A percentile compares a stretch with the other conserved stretches of the same genome.
Conservation (phyloP, 2,797 vertebrate genomes). For the Macrochelys suwanniensis region DNA sequence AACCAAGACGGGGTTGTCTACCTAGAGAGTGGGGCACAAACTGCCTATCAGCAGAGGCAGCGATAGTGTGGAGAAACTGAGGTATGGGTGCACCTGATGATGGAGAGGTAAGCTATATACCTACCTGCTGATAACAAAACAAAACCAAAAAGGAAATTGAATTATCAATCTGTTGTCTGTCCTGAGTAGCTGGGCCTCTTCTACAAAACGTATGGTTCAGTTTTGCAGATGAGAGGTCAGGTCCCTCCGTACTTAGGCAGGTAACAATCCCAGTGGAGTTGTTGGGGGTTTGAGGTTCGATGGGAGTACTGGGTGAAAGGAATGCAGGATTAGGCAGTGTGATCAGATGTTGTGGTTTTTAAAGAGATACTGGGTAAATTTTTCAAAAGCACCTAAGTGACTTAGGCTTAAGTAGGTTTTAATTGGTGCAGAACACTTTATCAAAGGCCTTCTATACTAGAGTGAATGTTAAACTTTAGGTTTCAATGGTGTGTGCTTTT, state of each 20-base stretch:
- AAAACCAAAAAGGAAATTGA: neutral
- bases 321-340: neutral
- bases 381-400: neutral
- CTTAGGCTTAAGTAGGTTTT: neutral
- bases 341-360: neutral
- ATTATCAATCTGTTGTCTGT: neutral
- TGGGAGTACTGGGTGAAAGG: neutral
- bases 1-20: neutral
- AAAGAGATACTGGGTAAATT: neutral
- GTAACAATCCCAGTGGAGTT: neutral
- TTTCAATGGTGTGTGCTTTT: neutral
- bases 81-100: neutral
- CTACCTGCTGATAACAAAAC: neutral
- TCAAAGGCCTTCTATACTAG: neutral
- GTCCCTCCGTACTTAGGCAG: neutral
- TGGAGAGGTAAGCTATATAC: neutral
- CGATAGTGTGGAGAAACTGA: neutral
- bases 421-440: neutral
- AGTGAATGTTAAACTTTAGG: neutral
- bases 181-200: neutral
- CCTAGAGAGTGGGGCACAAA: neutral
- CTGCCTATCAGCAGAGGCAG: neutral
- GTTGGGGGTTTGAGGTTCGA: neutral
- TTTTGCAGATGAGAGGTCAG: neutral
- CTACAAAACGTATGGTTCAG: neutral